Evolutionary conservation across 2,888 invertebrate genomes (phyloP).

Genomic region (Standfussiana lucernea): DNA sequence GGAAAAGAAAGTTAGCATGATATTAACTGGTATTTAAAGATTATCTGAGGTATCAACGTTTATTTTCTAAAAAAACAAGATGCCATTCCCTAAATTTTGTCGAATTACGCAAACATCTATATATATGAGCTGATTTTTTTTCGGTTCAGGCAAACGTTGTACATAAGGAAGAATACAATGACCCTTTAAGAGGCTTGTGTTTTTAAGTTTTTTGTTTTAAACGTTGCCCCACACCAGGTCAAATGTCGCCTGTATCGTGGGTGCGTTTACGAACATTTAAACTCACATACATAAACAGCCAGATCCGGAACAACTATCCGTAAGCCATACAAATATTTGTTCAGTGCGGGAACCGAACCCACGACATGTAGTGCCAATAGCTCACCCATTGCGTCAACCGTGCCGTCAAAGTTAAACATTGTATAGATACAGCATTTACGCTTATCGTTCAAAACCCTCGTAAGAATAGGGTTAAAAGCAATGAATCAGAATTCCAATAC

Average conservation of each 20-base stretch:
- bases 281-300: too few relatives aligned
- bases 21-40: neutral
- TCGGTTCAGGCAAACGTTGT: too few relatives aligned
- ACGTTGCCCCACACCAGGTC: too few relatives aligned
- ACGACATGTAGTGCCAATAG: too few relatives aligned
- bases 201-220: too few relatives aligned
- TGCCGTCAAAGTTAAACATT: too few relatives aligned
- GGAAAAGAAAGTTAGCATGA: neutral
- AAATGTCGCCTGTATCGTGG: too few relatives aligned
- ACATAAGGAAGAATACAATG: neutral
- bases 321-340: too few relatives aligned
- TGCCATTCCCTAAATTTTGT: neutral
- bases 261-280: too few relatives aligned
- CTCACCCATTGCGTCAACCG: too few relatives aligned
- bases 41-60: neutral
- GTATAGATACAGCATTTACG: neutral
- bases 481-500: slow-evolving; percentile 15
- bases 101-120: neutral
- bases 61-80: neutral
- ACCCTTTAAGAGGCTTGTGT: neutral
- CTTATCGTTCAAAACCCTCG: neutral
- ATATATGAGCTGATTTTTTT: neutral
- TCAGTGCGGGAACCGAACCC: too few relatives aligned
- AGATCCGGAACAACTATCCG: too few relatives aligned
- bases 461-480: neutral